Base-by-base conservation (phyloP, 2,797 vertebrate genomes). In the Chloroceryle amazona region DNA sequence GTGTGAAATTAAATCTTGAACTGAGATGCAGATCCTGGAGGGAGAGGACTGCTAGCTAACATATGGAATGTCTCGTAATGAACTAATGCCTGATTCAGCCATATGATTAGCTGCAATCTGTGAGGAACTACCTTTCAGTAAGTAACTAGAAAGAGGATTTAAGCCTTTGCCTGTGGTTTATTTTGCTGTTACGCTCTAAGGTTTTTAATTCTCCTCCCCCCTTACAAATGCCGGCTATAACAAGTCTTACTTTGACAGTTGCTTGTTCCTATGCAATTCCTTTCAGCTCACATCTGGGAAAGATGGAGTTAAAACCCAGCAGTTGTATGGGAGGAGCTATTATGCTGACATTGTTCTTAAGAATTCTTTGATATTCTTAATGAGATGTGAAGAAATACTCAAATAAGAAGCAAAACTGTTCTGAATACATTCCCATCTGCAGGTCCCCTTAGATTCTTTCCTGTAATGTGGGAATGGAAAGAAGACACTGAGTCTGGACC, bases 321-420 rank as follows among this genome's bases (percentile, higher is more conserved):
- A 80, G 28, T 47, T 52, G 6, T 44, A 37, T 9, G 9, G 4
- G 6, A 13, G 23, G 10, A 75, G 22, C 41, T 74, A 21, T 72
- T 92, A 52, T 49, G n/a, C 46, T 94, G 68, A 79, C 65, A 79
- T 65, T 70, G 16, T 76, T 94, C 70, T 52, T 54, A 49, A 76
- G 44, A 89, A 93, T 84, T 68, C 47, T 83, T 61, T 86, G 14
- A 70, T 95, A 84, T 73, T 90, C 62, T 63, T 82, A 72, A 89
- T 63, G 33, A 85, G 28, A 81, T 63, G 37, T 20, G 33, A 73
- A 84, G 41, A 92, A 82, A 84, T 58, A 62, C 9, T 84, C 25
- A 89, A 86, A 54, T 81, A 83, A 73, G 86, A 80, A 91, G 70
- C 9, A 55, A 76, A 85, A 60, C 23, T 28, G 5, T 72, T 94